These are phyloP conservation scores for Tauraco hartlaubi DNA, from an alignment of 2,797 vertebrate genomes.

Conservation along the genomic window DNA sequence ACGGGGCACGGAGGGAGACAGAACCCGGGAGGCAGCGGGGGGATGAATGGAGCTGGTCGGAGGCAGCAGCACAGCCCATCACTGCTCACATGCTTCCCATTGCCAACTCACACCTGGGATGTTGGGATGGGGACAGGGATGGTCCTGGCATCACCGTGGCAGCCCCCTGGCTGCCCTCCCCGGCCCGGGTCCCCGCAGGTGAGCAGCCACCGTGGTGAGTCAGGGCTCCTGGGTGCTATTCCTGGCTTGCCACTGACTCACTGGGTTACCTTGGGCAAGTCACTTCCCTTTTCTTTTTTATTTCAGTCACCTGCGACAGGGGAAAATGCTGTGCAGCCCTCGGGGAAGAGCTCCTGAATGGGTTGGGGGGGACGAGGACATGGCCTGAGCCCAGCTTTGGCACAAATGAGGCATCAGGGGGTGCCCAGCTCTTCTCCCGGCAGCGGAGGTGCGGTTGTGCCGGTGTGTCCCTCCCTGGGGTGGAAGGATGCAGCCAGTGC, in stretches of 20 bases:
- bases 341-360: rapidly evolving
- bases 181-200: background rate
- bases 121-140: background rate
- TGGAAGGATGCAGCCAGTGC: background rate
- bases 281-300: background rate
- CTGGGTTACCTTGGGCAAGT: background rate
- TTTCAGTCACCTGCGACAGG: background rate
- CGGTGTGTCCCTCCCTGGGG: background rate
- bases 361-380: no score
- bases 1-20: background rate
- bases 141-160: background rate
- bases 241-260: background rate
- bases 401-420: background rate
- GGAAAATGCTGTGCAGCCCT: background rate
- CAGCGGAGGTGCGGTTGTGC: background rate
- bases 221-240: background rate
- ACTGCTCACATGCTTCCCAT: background rate
- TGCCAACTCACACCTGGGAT: background rate
- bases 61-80: background rate
- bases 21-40: rapidly evolving
- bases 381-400: rapidly evolving
- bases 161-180: background rate
- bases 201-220: background rate
- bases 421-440: background rate
- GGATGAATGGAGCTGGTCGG: background rate